Conservation (phyloP, 2,888 invertebrate genomes). For the Petrolisthes cinctipes region DNA sequence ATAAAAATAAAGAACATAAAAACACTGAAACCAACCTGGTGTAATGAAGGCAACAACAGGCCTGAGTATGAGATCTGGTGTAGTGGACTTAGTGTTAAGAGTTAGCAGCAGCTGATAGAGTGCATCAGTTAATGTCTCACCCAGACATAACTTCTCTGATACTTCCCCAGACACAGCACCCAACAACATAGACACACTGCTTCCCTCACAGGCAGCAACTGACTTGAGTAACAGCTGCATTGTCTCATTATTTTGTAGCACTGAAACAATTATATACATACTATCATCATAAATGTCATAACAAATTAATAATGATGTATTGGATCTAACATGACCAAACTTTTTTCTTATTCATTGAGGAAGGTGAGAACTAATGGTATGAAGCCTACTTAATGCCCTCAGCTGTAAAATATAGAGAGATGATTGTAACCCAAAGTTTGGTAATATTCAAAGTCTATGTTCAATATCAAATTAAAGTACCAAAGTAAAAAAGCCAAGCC, state of each 20-base stretch:
- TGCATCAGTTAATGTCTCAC: slow-evolving; percentile 76
- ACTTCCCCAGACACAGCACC: slow-evolving; percentile 70
- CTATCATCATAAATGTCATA: no score
- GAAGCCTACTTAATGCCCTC: no score
- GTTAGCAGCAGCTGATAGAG: slow-evolving; percentile 87
- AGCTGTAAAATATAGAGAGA: no score
- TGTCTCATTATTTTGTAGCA: slow-evolving; percentile 81
- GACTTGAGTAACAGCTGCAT: slow-evolving; percentile 87
- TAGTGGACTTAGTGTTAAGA: slow-evolving; percentile 81
- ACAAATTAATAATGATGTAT: no score
- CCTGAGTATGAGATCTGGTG: slow-evolving; percentile 81
- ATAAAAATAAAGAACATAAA: slow-evolving; percentile 67
- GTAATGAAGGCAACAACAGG: slow-evolving; percentile 81
- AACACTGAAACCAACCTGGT: slow-evolving; percentile 66
- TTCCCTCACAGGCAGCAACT: slow-evolving; percentile 81
- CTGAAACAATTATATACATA: slow-evolving; percentile 69
- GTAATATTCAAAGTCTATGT: no score
- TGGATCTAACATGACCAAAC: no score
- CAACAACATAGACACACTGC: slow-evolving; percentile 78
- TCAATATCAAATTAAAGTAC: no score
- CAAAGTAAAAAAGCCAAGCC: no score
- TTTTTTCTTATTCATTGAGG: no score
- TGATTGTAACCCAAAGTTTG: no score
- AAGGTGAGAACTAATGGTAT: no score
- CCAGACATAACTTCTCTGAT: slow-evolving; percentile 68